Percentiles rank a stretch among this genome's conserved stretches.
phyloP scores from a whole-genome alignment of 1,140 invertebrate genomes.

The Eumaeus atala region DNA sequence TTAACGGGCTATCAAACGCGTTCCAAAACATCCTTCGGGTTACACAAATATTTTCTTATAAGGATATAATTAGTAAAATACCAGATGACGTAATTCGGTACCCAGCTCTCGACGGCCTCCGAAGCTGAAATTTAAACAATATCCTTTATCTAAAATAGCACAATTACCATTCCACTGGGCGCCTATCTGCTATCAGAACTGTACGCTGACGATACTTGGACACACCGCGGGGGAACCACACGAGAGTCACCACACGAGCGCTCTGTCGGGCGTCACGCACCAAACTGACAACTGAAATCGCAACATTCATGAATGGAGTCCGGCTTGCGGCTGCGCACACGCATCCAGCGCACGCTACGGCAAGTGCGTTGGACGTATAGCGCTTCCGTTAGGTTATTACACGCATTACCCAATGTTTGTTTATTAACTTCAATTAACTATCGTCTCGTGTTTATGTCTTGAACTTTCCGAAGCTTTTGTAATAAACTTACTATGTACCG shows the following conservation, averaged over 20 bases:
- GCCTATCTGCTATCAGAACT: not conserved
- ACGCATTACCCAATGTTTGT: constrained; percentile 54
- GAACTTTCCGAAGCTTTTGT: constrained; percentile 8
- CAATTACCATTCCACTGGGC: constrained; percentile 43
- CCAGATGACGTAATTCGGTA: too few relatives aligned
- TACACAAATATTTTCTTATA: not conserved
- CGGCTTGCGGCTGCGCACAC: constrained; percentile 43
- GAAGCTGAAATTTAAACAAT: not conserved
- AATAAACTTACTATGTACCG: too few relatives aligned
- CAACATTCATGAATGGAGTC: constrained; percentile 59
- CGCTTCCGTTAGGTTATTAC: constrained; percentile 62
- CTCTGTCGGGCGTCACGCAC: constrained; percentile 44
- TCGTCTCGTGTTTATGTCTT: constrained; percentile 17
- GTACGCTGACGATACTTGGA: not conserved
- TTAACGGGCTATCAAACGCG: not conserved
- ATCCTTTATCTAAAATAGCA: constrained; percentile 28
- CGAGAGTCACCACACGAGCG: constrained; percentile 35
- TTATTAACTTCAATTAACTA: constrained; percentile 35
- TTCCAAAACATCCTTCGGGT: not conserved
- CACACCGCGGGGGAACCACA: not conserved
- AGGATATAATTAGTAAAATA: not conserved
- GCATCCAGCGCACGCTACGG: constrained; percentile 37
- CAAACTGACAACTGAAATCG: constrained; percentile 57
- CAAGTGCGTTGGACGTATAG: constrained; percentile 43
- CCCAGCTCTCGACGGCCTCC: not conserved